phyloP scores from a whole-genome alignment of 2,113 vertebrate genomes.

The Camelus bactrianus region DNA sequence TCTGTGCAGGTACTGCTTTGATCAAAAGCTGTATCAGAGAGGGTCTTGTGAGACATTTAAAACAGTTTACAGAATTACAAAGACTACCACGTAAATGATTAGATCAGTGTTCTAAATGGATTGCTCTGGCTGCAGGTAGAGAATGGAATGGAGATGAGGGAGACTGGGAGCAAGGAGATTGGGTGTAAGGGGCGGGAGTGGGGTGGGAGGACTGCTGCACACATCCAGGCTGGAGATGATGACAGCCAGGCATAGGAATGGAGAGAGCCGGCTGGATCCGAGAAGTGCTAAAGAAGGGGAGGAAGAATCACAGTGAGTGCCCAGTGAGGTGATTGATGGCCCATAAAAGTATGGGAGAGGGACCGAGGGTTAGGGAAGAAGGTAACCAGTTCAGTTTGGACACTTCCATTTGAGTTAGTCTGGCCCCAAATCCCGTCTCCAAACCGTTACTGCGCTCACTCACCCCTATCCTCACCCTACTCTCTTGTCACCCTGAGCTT shows the following conservation, averaged over 20 bases:
- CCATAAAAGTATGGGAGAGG: not conserved
- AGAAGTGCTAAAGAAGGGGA: not conserved
- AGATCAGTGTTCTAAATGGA: not conserved
- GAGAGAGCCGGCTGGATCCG: not conserved
- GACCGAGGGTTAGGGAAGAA: not conserved
- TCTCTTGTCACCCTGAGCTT: not conserved
- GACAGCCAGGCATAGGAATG: not conserved
- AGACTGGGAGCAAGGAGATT: not conserved
- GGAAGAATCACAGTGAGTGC: not conserved
- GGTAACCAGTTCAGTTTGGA: not conserved
- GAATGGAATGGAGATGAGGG: not conserved
- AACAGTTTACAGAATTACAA: not conserved
- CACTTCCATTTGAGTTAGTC: not conserved
- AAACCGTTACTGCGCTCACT: not conserved
- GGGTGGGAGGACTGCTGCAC: rapidly evolving
- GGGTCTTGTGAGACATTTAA: not conserved
- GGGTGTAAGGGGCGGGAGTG: rapidly evolving
- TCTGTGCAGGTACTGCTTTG: not conserved
- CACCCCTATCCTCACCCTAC: not conserved
- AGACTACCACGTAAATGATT: not conserved
- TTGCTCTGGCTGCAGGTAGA: not conserved
- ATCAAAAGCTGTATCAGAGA: not conserved
- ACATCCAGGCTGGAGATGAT: not conserved
- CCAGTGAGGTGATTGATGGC: not conserved
- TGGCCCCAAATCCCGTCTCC: not conserved